These are phyloP conservation scores for Sesia bembeciformis DNA, from an alignment of 2,888 invertebrate genomes.

Conservation along the genomic window DNA sequence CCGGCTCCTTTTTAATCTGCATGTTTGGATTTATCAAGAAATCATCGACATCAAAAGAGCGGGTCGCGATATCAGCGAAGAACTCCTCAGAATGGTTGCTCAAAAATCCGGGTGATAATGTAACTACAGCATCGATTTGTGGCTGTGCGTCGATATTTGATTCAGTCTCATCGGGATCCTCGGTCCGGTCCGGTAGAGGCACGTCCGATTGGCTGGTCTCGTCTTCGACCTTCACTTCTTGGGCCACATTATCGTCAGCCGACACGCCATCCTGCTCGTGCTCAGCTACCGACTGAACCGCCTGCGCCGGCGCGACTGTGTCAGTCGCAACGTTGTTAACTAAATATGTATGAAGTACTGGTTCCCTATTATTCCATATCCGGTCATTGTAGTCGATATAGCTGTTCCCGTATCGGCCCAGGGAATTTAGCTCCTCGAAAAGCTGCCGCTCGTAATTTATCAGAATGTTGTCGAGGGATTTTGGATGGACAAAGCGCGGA, in stretches of 20 bases:
- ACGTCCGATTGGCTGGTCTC: conserved; percentile 4
- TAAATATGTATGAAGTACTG: conserved; percentile 65
- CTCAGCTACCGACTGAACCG: conserved; percentile 33
- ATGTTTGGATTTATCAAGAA: conserved; percentile 49
- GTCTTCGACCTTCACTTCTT: conserved; percentile 58
- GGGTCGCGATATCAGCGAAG: conserved; percentile 51
- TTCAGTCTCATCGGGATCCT: conserved; percentile 5
- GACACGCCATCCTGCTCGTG: conserved; percentile 47
- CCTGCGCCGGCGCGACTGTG: conserved; percentile 51
- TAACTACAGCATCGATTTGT: conserved; percentile 49
- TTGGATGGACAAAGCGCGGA: conserved; percentile 79
- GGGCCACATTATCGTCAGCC: conserved; percentile 62
- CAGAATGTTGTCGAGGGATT: conserved; percentile 80
- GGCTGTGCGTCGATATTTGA: conserved; percentile 7
- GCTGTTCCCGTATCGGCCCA: conserved; percentile 67
- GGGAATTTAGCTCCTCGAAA: conserved; percentile 82
- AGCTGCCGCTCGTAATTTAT: conserved; percentile 81
- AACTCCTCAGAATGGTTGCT: conserved; percentile 52
- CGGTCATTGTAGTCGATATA: conserved; percentile 55
- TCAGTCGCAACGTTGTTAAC: conserved; percentile 64
- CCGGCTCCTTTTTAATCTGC: conserved; percentile 55
- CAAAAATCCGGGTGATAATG: conserved; percentile 51
- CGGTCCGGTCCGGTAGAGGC: conserved; percentile 1
- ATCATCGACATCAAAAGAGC: conserved; percentile 65
- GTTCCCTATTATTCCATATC: conserved; percentile 49